A percentile compares a stretch with the other conserved stretches of the same genome.
Conservation (phyloP, 1,140 invertebrate species). For the Euschistus heros region DNA sequence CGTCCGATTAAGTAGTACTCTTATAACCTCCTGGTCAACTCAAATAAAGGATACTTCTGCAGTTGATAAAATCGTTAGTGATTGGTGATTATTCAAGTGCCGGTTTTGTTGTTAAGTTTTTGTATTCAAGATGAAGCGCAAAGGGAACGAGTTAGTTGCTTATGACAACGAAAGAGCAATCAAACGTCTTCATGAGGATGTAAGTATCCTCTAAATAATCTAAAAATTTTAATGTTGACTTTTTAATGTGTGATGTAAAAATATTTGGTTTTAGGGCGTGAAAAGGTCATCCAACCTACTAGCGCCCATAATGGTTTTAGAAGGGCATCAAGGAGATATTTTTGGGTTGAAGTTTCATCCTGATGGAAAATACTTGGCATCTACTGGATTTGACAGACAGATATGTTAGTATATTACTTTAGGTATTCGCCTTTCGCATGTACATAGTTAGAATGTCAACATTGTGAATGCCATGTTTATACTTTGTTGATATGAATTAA, state of each 20-base stretch:
- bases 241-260: not conserved
- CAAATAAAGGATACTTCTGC: too few relatives aligned
- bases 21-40: too few relatives aligned
- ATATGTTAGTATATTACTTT: slow-evolving; percentile 92
- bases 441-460: too few relatives aligned
- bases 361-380: slow-evolving; percentile 86
- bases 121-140: slow-evolving; percentile 19
- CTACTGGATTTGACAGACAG: slow-evolving; percentile 91
- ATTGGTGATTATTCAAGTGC: too few relatives aligned
- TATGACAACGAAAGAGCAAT: slow-evolving; percentile 17
- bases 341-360: slow-evolving; percentile 91
- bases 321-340: slow-evolving; percentile 95
- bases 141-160: slow-evolving; percentile 21
- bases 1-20: too few relatives aligned
- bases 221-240: not conserved
- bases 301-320: slow-evolving; percentile 92
- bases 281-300: slow-evolving; percentile 73
- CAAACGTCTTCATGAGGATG: slow-evolving; percentile 21
- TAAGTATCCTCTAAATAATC: not conserved
- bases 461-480: too few relatives aligned
- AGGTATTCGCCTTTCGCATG: too few relatives aligned
- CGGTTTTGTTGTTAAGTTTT: too few relatives aligned
- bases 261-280: slow-evolving; percentile 19
- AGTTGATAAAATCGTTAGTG: too few relatives aligned
- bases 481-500: too few relatives aligned